Evolutionary conservation across 2,797 vertebrate species (phyloP).

Genomic region (Aldrovandia affinis): DNA sequence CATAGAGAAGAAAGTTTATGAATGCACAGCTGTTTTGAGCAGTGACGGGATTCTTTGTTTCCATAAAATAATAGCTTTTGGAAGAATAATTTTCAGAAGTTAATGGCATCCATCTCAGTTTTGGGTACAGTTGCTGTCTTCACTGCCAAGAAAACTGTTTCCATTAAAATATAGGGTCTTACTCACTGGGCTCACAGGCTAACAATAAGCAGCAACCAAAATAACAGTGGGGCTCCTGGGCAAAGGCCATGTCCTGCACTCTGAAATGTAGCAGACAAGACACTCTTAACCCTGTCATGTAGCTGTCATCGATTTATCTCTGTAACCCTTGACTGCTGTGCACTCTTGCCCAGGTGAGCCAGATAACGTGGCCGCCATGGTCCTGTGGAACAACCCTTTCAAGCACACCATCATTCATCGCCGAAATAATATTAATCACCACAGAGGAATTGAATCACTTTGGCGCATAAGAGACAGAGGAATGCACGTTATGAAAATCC

Average conservation of each 20-base stretch:
- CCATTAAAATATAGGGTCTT: neutral
- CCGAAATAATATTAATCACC: neutral
- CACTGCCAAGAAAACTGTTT: conserved; percentile 1
- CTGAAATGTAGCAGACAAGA: conserved; percentile 5
- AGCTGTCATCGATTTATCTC: conserved; percentile 15
- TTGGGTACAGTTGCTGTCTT: neutral
- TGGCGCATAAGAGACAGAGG: neutral
- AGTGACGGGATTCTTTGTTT: neutral
- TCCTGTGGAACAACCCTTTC: neutral
- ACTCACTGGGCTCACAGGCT: neutral
- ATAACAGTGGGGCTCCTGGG: conserved; percentile 7
- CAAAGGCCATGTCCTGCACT: neutral
- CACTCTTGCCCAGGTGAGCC: neutral
- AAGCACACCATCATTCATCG: neutral
- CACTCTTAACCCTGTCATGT: neutral
- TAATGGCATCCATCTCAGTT: neutral
- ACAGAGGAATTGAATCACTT: neutral
- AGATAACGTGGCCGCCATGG: neutral
- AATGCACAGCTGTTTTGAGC: neutral
- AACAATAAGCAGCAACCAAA: conserved; percentile 8
- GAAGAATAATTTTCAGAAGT: neutral
- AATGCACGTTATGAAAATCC: no score
- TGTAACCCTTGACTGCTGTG: neutral
- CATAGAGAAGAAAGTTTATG: neutral
- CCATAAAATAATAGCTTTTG: neutral